These are phyloP conservation scores for Agonopterix alstromeriana DNA, from an alignment of 2,888 invertebrate genomes.

Conservation along the genomic window DNA sequence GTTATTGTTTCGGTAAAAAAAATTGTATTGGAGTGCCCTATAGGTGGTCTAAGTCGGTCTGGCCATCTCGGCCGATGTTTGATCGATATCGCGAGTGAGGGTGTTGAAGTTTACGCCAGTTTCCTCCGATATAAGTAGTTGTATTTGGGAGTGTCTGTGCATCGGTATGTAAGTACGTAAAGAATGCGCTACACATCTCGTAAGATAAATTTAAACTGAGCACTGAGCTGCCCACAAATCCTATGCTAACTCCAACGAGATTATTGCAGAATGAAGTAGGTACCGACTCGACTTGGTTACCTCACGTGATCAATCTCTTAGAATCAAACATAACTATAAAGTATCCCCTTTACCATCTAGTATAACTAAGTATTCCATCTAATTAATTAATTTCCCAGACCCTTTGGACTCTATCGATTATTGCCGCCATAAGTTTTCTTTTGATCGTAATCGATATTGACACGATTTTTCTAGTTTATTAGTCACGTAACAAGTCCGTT, in stretches of 20 bases:
- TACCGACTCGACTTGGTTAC: no score
- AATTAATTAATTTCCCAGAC: no score
- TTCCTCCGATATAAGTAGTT: not conserved
- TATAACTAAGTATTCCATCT: no score
- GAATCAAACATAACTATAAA: no score
- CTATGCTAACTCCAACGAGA: no score
- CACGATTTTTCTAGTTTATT: no score
- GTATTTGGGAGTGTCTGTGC: slow-evolving; percentile 37
- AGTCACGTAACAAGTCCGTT: no score
- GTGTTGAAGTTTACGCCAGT: slow-evolving; percentile 12
- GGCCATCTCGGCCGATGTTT: slow-evolving; percentile 6
- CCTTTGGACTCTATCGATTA: no score
- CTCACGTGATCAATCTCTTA: not conserved
- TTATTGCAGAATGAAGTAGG: no score
- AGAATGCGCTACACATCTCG: slow-evolving; percentile 9
- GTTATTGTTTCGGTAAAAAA: slow-evolving; percentile 50
- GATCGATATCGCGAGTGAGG: slow-evolving; percentile 23
- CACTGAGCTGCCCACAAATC: slow-evolving; percentile 12
- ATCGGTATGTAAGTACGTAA: slow-evolving; percentile 53
- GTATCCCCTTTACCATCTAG: no score
- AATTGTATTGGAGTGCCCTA: slow-evolving; percentile 13
- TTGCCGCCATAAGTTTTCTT: no score
- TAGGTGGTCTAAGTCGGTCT: slow-evolving; percentile 9
- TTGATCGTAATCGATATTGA: no score
- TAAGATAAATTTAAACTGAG: slow-evolving; percentile 60